Evolutionary conservation across 2,888 invertebrate species (phyloP).

Genomic region (Erebia palarica): DNA sequence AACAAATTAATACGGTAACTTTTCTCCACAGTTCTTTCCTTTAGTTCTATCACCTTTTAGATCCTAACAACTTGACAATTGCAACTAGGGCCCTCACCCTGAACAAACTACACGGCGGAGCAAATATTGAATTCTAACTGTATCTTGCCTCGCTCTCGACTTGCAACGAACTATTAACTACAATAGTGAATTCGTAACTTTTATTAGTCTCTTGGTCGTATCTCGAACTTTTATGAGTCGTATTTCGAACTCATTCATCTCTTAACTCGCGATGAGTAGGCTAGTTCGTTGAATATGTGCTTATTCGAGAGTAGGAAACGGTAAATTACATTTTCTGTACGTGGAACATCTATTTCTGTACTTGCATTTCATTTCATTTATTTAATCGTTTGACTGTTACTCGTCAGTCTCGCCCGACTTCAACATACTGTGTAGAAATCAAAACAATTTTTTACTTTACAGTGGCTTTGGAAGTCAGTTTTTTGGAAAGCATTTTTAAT

Average conservation of each 20-base stretch:
- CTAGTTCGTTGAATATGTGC: constrained; percentile 2
- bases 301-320: not conserved
- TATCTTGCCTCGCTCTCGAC: constrained; percentile 6
- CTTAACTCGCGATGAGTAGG: not conserved
- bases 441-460: too few relatives aligned
- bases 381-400: too few relatives aligned
- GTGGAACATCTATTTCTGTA: not conserved
- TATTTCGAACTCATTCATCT: not conserved
- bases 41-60: not conserved
- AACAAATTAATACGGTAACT: too few relatives aligned
- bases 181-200: constrained; percentile 9
- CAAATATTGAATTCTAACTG: constrained; percentile 14
- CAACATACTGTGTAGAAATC: too few relatives aligned
- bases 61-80: not conserved
- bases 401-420: too few relatives aligned
- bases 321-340: not conserved
- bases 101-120: constrained; percentile 8
- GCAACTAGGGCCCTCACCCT: constrained; percentile 1
- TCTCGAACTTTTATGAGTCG: not conserved
- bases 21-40: not conserved
- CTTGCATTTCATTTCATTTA: too few relatives aligned
- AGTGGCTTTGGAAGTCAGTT: too few relatives aligned
- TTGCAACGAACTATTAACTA: constrained; percentile 2
- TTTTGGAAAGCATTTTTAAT: too few relatives aligned
- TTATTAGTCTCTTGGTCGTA: constrained; percentile 4